Percentiles rank a stretch among this genome's conserved stretches.
phyloP scores from a whole-genome alignment of 2,797 vertebrate species.

The Lindbergichthys nudifrons region DNA sequence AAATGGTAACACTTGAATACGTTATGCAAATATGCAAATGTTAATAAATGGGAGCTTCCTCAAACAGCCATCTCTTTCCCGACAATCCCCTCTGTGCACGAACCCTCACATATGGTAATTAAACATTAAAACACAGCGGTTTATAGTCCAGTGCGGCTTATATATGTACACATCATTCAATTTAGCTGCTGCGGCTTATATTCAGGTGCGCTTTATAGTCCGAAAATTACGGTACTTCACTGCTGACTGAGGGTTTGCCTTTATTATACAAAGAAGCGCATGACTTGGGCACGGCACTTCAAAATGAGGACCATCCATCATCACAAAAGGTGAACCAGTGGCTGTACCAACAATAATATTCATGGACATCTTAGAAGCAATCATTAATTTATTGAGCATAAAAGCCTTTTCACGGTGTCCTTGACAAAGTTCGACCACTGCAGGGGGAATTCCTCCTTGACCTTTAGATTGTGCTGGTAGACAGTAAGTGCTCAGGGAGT shows the following conservation, averaged over 20 bases:
- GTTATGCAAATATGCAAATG: no score
- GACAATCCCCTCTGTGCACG: no score
- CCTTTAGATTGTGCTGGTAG: constrained; percentile 48
- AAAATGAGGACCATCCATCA: constrained; percentile 36
- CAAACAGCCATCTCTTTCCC: no score
- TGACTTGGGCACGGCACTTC: constrained; percentile 24
- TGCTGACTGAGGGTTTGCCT: constrained; percentile 28
- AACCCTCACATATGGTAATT: no score
- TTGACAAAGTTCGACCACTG: constrained; percentile 23
- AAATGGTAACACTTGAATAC: no score
- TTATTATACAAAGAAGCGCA: constrained; percentile 25
- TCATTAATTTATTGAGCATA: constrained; percentile 19
- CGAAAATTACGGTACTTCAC: no score
- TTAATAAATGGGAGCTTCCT: no score
- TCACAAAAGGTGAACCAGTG: constrained; percentile 15
- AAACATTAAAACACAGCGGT: no score
- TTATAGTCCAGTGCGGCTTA: no score
- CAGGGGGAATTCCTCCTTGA: constrained; percentile 43
- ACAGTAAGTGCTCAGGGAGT: constrained; percentile 21
- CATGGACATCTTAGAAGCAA: constrained; percentile 17
- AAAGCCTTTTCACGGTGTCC: constrained; percentile 22
- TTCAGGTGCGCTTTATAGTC: no score
- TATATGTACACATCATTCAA: no score
- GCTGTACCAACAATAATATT: constrained; percentile 17
- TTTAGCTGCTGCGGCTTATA: no score